phyloP scores from a whole-genome alignment of 2,888 invertebrate species.

The Perizoma affinitatum region DNA sequence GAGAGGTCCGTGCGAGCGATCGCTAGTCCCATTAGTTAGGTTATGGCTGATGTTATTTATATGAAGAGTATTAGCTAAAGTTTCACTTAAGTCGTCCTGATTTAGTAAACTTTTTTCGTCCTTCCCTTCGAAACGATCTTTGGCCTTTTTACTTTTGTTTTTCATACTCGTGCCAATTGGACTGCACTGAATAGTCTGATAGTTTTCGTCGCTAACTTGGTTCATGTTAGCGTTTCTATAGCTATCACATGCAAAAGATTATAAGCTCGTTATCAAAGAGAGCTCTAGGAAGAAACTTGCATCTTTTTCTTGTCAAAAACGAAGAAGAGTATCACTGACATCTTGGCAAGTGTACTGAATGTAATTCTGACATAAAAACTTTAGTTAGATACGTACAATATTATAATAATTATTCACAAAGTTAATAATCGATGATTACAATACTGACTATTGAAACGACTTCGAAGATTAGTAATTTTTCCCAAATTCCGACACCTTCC shows the following conservation, averaged over 20 bases:
- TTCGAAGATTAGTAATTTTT: slow-evolving; percentile 57
- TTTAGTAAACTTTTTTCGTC: slow-evolving; percentile 67
- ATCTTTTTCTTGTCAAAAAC: slow-evolving; percentile 77
- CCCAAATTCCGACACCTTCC: slow-evolving; percentile 57
- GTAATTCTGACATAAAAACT: slow-evolving; percentile 54
- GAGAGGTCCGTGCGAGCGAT: slow-evolving; percentile 55
- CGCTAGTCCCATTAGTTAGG: slow-evolving; percentile 77
- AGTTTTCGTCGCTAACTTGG: slow-evolving; percentile 70
- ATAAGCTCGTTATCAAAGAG: slow-evolving; percentile 66
- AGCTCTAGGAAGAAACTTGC: slow-evolving; percentile 66
- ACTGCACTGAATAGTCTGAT: slow-evolving; percentile 73
- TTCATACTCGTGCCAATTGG: slow-evolving; percentile 69
- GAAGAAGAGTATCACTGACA: slow-evolving; percentile 79
- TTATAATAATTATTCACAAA: slow-evolving; percentile 37
- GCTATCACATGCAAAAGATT: slow-evolving; percentile 73
- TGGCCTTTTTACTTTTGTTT: slow-evolving; percentile 80
- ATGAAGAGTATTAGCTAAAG: slow-evolving; percentile 73
- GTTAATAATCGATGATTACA: slow-evolving; percentile 8
- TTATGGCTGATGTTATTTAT: slow-evolving; percentile 73
- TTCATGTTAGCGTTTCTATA: slow-evolving; percentile 73
- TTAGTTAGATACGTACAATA: slow-evolving; percentile 37
- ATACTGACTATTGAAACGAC: slow-evolving; percentile 36
- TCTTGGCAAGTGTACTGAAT: slow-evolving; percentile 70
- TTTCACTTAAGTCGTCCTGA: slow-evolving; percentile 69
- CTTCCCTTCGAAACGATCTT: slow-evolving; percentile 72